Base-by-base conservation (phyloP, 2,888 invertebrate species). In the Perizoma flavofasciatum region DNA sequence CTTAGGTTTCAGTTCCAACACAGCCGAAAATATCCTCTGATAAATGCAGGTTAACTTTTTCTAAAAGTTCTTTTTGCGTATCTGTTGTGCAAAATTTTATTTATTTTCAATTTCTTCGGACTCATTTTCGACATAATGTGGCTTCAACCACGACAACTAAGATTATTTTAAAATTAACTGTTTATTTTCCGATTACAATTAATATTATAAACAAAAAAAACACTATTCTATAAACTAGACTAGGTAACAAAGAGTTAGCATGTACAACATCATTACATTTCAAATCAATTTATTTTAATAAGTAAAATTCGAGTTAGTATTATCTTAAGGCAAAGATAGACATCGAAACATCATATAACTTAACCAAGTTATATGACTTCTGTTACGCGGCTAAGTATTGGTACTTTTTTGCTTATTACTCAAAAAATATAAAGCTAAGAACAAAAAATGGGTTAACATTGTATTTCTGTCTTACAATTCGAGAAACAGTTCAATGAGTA, bases 231-330 rank as follows among this genome's bases (percentile, higher is more conserved):
- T 7, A 8, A 44, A 52, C 54, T 54, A 47, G 54, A 54, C 54
- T 40, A 54, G 5, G n/a, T 22, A 46, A 40, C 22, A 22, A 47
- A 7, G 8, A 5, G n/a, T 52, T 46, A n/a, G n/a, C n/a, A n/a
- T n/a, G n/a, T n/a, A 33, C 7, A 41, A 6, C 7, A 39, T 53
- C 55, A 54, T 56, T 61, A 41, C 1, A 22, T 2, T 22, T 49
- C 61, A 41, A 61, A 54, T 59, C 46, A 60, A 70, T 61, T 59
- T 44, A 63, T 55, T 58, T 43, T n/a, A 45, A 32, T 33, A 10
- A 5, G 32, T 34, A 10, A 54, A 7, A 54, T 40, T 54, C 54
- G 54, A 54, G 54, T 47, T 54, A 47, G 33, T 34, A 22, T 22
- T 22, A 22, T 22, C 22, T 22, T 22, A 22, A 22, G 22, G 22